Conservation (phyloP, 2,113 vertebrate species). For the Sprattus sprattus region DNA sequence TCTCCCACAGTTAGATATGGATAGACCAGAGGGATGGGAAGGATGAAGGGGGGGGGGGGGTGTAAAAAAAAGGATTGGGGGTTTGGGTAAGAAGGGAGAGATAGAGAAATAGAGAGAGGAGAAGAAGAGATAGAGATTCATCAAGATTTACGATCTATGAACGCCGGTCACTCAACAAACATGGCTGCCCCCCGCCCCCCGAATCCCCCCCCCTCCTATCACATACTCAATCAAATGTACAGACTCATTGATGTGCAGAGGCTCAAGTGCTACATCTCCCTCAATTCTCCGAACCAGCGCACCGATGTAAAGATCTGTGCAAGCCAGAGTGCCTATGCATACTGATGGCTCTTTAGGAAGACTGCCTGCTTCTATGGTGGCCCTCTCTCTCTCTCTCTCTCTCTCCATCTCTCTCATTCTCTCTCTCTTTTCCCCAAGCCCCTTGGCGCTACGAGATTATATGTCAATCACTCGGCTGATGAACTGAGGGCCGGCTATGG, state of each 20-base stretch:
- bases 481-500: background rate
- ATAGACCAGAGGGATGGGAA: background rate
- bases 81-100: background rate
- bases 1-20: constrained; percentile 14
- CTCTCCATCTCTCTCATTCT: background rate
- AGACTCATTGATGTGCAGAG: constrained; percentile 16
- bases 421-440: background rate
- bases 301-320: constrained; percentile 11
- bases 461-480: constrained; percentile 10
- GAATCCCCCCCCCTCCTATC: background rate
- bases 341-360: constrained; percentile 11
- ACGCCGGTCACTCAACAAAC: constrained; percentile 8
- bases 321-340: constrained; percentile 3
- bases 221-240: constrained; percentile 20
- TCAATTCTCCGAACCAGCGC: constrained; percentile 8
- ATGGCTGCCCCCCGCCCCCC: background rate
- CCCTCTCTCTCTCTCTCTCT: background rate
- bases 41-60: constrained; percentile 6
- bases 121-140: background rate
- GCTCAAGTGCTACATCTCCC: constrained; percentile 19
- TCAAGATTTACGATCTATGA: constrained; percentile 13
- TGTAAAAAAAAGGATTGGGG: background rate
- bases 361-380: background rate
- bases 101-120: background rate
- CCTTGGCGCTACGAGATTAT: constrained; percentile 7